Evolutionary conservation across 2,888 invertebrate species (phyloP), one percentile per base, ranked within the genome.

Genomic region (Drosophila affinis): DNA sequence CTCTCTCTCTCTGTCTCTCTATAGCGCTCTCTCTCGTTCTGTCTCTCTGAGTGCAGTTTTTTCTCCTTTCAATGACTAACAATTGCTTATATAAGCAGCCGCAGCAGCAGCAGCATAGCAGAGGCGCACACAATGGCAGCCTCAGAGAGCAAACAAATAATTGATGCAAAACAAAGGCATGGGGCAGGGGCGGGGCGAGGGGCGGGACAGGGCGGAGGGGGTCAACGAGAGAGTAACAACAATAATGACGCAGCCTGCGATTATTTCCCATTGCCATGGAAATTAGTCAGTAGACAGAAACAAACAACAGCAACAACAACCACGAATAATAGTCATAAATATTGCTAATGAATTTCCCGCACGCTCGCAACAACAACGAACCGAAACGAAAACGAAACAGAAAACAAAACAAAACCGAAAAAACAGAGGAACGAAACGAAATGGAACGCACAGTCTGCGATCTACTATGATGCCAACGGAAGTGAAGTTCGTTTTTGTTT

Each of bases 331-430:
- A 77, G 79, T 79, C 88, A 85, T 89, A 84, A 87, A 89, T 87
- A 85, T 89, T 82, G 88, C 87, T 89, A 84, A 84, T 89, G 89
- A 89, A 84, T 89, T 84, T 89, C 89, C 84, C 88, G 88, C 84
- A 88, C 85, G 82, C 88, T 87, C 81, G 88, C 83, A 70, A 88
- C 75, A 83, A 72, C 47, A 64, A 47, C 47, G 65, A 46, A 44
- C 10, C 21, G 14, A 2, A 14, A 21, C 21, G 21, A 21, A 21
- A 21, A 1, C 21, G 21, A 21, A 21, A 21, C 2, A 21, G n/a
- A 21, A 21, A 21, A 21, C 21, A 3, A 21, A 21, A 21, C 3
- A 21, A 21, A 21, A 21, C 18, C 1, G 2, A 18, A 18, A 21
- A 21, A 21, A 21, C 21, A 21, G 3, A 21, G 14, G 14, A 39